Evolutionary conservation across 1,140 invertebrate genomes (phyloP).

Genomic region (Trachymyrmex cornetzi): DNA sequence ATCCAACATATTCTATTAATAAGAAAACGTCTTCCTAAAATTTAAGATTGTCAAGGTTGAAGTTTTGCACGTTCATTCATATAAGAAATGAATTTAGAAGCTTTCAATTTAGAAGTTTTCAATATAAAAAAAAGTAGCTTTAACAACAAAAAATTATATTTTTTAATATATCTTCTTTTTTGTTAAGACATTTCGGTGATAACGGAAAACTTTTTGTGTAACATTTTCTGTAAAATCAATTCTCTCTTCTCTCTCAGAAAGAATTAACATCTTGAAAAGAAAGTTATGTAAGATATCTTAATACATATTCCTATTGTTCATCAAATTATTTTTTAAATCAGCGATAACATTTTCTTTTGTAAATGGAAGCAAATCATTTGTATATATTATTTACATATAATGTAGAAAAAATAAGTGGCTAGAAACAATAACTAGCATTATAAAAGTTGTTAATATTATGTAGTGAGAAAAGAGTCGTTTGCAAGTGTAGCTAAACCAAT

Average conservation of each 20-base stretch:
- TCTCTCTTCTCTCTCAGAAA: not conserved
- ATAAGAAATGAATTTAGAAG: not conserved
- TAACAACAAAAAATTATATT: not conserved
- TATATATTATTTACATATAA: not conserved
- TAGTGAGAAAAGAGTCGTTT: not conserved
- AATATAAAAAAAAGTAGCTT: not conserved
- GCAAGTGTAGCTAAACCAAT: not conserved
- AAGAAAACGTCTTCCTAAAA: not conserved
- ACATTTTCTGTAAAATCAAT: not conserved
- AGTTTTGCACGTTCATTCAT: not conserved
- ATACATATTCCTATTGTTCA: not conserved
- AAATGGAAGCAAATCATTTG: not conserved
- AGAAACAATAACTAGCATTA: not conserved
- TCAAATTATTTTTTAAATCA: not conserved
- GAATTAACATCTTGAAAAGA: not conserved
- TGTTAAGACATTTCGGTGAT: too few relatives aligned
- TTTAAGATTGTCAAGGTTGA: not conserved
- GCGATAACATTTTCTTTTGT: not conserved
- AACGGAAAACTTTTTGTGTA: not conserved
- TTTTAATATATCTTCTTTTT: not conserved
- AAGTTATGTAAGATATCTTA: not conserved
- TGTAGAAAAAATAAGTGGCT: not conserved
- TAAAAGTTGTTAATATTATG: too few relatives aligned
- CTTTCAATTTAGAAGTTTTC: not conserved
- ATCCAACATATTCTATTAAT: slow-evolving; percentile 19